Evolutionary conservation across 2,797 vertebrate genomes (phyloP).

Genomic region (Gymnocypris eckloni): DNA sequence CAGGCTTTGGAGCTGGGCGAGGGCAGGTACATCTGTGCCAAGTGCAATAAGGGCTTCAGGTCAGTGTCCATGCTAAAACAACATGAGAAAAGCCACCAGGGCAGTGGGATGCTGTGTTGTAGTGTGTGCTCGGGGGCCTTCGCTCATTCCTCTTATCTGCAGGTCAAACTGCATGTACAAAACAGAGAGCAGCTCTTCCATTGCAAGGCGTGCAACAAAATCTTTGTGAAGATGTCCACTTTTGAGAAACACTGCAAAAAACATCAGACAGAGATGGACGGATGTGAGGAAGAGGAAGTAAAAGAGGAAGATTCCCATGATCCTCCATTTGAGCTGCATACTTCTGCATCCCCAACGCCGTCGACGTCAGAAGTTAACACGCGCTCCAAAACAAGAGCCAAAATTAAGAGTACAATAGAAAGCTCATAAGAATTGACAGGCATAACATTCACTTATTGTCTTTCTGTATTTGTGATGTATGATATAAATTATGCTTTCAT

Average conservation of each 20-base stretch:
- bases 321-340: conserved; percentile 61
- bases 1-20: conserved; percentile 67
- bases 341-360: conserved; percentile 39
- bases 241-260: conserved; percentile 77
- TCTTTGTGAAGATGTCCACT: conserved; percentile 72
- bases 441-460: not conserved
- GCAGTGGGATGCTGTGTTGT: conserved; percentile 65
- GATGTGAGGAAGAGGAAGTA: conserved; percentile 27
- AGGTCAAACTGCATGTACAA: conserved; percentile 71
- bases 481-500: not conserved
- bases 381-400: conserved; percentile 74
- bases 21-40: conserved; percentile 57
- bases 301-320: conserved; percentile 70
- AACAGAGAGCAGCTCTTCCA: conserved; percentile 71
- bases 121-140: conserved; percentile 72
- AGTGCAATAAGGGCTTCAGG: conserved; percentile 57
- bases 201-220: conserved; percentile 80
- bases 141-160: conserved; percentile 72
- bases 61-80: conserved; percentile 22
- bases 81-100: conserved; percentile 60
- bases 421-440: not conserved
- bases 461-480: not conserved
- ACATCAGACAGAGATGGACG: conserved; percentile 67
- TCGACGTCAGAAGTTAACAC: conserved; percentile 72
- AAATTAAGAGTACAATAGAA: conserved; percentile 64